Conservation (phyloP, 2,888 invertebrate genomes). For the Amiota mariae region DNA sequence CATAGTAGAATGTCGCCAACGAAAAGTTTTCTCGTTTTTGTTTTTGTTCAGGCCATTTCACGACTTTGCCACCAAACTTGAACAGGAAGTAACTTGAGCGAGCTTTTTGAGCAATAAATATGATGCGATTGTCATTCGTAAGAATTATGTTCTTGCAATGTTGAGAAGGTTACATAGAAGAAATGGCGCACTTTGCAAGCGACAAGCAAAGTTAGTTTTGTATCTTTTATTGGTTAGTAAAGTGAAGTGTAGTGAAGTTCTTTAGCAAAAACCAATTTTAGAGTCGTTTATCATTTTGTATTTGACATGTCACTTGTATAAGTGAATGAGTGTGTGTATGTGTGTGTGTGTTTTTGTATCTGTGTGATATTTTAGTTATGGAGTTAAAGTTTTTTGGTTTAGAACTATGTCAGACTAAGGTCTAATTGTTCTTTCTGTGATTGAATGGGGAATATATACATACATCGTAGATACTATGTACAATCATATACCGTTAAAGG, state of each 20-base stretch:
- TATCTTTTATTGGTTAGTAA: not conserved
- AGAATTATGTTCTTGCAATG: conserved; percentile 11
- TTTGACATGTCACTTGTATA: conserved; percentile 1
- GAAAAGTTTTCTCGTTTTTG: not conserved
- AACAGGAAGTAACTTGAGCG: conserved; percentile 3
- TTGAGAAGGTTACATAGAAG: not conserved
- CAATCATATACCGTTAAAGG: no score
- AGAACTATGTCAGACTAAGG: conserved; percentile 7
- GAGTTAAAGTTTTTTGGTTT: not conserved
- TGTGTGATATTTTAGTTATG: not conserved
- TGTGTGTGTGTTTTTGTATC: no score
- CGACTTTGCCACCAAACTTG: conserved; percentile 12
- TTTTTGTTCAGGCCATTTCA: not conserved
- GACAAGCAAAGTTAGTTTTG: not conserved
- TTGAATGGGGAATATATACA: not conserved
- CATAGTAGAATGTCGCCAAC: not conserved
- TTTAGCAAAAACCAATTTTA: not conserved
- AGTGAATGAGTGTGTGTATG: not conserved
- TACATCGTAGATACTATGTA: no score
- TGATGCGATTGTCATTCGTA: conserved; percentile 8
- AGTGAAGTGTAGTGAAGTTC: not conserved
- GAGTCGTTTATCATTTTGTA: conserved; percentile 6
- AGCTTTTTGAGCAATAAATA: not conserved
- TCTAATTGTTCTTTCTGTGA: conserved; percentile 9
- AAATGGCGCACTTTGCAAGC: not conserved